Evolutionary conservation across 2,888 invertebrate genomes (phyloP), one percentile per base, ranked within the genome.

Genomic region (Antheraea assamensis): DNA sequence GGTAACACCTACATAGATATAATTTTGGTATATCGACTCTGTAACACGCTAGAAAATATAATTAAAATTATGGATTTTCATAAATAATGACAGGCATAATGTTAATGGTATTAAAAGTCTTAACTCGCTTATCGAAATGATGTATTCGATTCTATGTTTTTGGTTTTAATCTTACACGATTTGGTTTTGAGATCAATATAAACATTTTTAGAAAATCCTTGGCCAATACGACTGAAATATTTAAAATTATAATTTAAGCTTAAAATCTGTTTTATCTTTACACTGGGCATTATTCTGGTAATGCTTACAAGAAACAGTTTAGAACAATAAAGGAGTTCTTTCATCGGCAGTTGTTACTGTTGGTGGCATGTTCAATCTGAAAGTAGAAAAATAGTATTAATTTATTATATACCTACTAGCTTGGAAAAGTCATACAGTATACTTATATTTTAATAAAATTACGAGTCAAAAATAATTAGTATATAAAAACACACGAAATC

Each of bases 261-360:
- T 24, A 21, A 5, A 55, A n/a, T 55, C 21, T 19, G 5, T n/a
- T 8, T 58, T 58, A 1, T 58, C 13, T 8, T 24, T 24, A 24
- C 13, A 10, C 19, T 58, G 13, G 10, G 24, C 58, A 58, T 58
- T 64, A 17, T 30, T 64, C 27, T 24, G 24, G 3, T 64, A 64
- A 64, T 30, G 61, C 30, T 17, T 64, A 64, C 30, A 64, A 64
- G 27, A 64, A 73, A 31, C 72, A 70, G 31, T 55, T 76, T 83
- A 82, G 52, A 79, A 75, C 72, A 88, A 77, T 31, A 88, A 77
- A 2, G 82, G 78, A n/a, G 87, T 82, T 17, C 82, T 81, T 72
- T 88, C 88, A 70, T 72, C 76, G 74, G 47, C n/a, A 10, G 35
- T 58, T 58, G 27, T 31, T 19, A 55, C n/a, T 15, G 55, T 31